Base-by-base conservation (phyloP, 2,888 invertebrate genomes). In the Tromatobia lineatoria region DNA sequence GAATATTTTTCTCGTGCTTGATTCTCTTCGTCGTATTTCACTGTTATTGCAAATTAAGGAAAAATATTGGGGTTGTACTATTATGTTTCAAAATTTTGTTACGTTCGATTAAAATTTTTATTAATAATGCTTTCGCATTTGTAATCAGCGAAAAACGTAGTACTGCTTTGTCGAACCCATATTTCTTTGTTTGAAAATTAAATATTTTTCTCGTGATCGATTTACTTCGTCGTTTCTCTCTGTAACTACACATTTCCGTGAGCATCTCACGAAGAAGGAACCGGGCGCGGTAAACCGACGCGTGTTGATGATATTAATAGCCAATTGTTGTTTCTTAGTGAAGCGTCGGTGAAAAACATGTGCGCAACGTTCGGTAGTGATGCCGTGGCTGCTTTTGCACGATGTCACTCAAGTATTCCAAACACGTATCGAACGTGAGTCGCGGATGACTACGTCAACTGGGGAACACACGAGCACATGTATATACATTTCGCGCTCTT, bases 281-380 rank as follows among this genome's bases (percentile, higher is more conserved):
- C 34, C 23, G 79, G 25, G 25, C 57, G 29, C 66, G 64, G 38
- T 50, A 57, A 70, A 23, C 25, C 70, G 20, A 64, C 50, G 70
- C 79, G 70, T 75, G 61, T 71, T 66, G 50, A 71, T 45, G 52
- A 66, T 75, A 75, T 80, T 57, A 71, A 79, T 71, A 79, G 79
- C 78, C 64, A 70, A 79, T 79, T 83, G 64, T 79, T 66, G 47
- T 79, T 79, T 13, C 64, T 64, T 50, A 34, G 50, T 25, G 73
- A 29, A 47, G 23, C 75, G 42, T 23, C 34, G 64, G 34, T 11
- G 34, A 38, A 74, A 75, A 75, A 64, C 64, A 64, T 75, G 61
- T 75, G 64, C 64, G 64, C 75, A 64, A 38, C 38, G 52, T 50
- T 64, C 50, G 52, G n/a, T n/a, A 75, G 50, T 13, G 75, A 64